Evolutionary conservation across 2,888 invertebrate genomes (phyloP), one percentile per base, ranked within the genome.

Genomic region (Meandrusa payeni): DNA sequence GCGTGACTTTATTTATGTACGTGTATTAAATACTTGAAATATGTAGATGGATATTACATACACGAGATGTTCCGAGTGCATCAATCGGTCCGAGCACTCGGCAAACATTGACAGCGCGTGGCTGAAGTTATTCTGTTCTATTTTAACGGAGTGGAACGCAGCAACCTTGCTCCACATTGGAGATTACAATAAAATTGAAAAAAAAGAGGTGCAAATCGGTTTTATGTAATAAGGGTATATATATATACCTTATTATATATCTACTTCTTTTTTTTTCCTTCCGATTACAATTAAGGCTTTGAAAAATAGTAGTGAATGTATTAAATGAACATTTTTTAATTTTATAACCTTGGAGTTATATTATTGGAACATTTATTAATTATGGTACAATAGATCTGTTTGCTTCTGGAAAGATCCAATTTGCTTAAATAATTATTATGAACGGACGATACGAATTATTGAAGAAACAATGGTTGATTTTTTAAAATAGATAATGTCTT

Each of bases 141-240:
- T 76, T 75, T 75, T 68, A 73, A 72, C 76, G 67, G 74, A 76
- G 65, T 75, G 72, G 73, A 76, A 70, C 76, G 67, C 68, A 69
- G 62, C 69, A 71, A 74, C 83, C 83, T 82, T 80, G 80, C 72
- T 75, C 81, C 48, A 78, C 71, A 77, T 81, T 72, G 61, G 60
- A 72, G 69, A 78, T 76, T 73, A 75, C 71, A 78, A 76, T 76
- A 73, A 73, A 73, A 72, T 69, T 68, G 63, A 69, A 57, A 55
- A 65, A 46, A 51, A 41, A 36, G 28, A 44, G 37, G 38, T 45
- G 34, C 37, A 33, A 43, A 48, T 46, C 29, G 26, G 17, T 38
- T 44, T 47, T 41, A 36, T 33, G 13, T 37, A 46, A 50, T 52
- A 50, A 52, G 22, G 27, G 32, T 33, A n/a, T n/a, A n/a, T n/a